These are phyloP conservation scores for Ypsolopha scabrella DNA, from an alignment of 2,888 invertebrate species.

Conservation along the genomic window DNA sequence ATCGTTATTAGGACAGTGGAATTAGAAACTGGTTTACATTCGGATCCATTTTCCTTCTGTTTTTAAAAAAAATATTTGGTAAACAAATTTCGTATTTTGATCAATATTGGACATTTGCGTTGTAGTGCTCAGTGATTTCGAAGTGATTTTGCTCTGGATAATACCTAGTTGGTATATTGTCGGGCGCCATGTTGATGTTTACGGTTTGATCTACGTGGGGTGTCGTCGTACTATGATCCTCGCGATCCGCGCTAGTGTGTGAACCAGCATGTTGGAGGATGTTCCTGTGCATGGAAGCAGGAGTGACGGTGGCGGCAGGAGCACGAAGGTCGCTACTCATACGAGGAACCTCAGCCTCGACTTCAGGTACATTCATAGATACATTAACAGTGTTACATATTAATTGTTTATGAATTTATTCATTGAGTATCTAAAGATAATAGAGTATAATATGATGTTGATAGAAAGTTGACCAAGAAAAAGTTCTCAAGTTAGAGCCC, in stretches of 20 bases:
- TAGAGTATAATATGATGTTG: not conserved
- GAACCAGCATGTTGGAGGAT: slow-evolving; percentile 62
- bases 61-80: not conserved
- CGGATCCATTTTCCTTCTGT: not conserved
- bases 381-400: slow-evolving; percentile 7
- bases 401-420: too few relatives aligned
- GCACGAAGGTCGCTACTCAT: slow-evolving; percentile 66
- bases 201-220: slow-evolving; percentile 34
- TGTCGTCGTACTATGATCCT: slow-evolving; percentile 31
- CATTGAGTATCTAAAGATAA: not conserved
- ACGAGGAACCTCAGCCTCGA: slow-evolving; percentile 91
- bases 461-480: not conserved
- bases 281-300: slow-evolving; percentile 64
- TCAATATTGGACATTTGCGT: not conserved
- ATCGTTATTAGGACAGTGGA: not conserved
- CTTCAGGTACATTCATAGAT: slow-evolving; percentile 75
- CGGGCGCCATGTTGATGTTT: slow-evolving; percentile 65
- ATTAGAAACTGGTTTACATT: not conserved
- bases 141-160: not conserved
- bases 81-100: not conserved
- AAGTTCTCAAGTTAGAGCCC: too few relatives aligned
- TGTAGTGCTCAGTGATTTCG: not conserved
- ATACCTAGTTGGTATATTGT: not conserved
- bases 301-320: slow-evolving; percentile 36
- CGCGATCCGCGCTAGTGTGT: slow-evolving; percentile 27